Base-by-base conservation (phyloP, 2,113 vertebrate species). In the Nannospalax galili region DNA sequence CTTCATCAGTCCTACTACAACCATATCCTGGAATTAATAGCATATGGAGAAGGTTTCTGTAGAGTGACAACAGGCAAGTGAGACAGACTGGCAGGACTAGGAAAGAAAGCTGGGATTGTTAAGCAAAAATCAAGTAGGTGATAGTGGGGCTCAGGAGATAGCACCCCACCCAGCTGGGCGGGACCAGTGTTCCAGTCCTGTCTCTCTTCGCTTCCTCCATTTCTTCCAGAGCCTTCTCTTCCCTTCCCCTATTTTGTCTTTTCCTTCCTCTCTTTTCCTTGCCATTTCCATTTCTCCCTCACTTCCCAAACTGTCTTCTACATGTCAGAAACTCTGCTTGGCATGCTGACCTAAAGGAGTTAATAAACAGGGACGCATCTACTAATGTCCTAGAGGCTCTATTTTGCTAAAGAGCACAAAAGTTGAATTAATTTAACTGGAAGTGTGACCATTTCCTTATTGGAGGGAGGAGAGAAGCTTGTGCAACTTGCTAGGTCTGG, bases 281-380 rank as follows among this genome's bases (percentile, higher is more conserved):
- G 7, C 8, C 40, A 84, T 30, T 3, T 56, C 16, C 35, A 3
- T 4, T 42, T 64, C 10, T n/a, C 4, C 28, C 14, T 14, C 2
- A 3, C 1, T 20, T 84, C 16, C 65, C 24, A 45, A 42, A 56
- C 5, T 37, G 0, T 52, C 10, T 52, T 80, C 0, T 70, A 28
- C 26, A 37, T 67, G 10, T 94, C 52, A 80, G n/a, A 72, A 35
- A 7, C 35, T 35, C 42, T 85, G 32, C 17, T 85, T 85, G 64
- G 3, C 3, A 19, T 52, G 10, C 24, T 35, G 48, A 24, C 35
- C 45, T 22, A 40, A 79, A 79, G 7, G 24, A 0, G 26, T 56
- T 37, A 10, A 52, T 16, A 65, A 10, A 22, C 19, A 37, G 24
- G 72, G 20, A 65, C 3, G 1, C 0, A 20, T 4, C 4, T 20